Percentiles rank a stretch among this genome's conserved stretches.
Conservation (phyloP, 1,140 invertebrate species). For the Aphelinus atriplicis region DNA sequence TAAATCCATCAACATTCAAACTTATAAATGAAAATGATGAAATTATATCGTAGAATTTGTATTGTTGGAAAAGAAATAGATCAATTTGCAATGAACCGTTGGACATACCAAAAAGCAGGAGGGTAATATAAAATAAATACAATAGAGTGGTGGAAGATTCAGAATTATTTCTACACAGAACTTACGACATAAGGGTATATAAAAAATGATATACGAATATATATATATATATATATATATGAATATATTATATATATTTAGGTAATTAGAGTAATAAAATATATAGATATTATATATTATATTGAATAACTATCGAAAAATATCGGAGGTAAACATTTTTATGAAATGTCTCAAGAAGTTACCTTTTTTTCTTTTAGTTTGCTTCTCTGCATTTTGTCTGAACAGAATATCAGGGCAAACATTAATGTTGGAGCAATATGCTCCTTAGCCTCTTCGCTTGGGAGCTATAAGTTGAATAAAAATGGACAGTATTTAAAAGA, state of each 20-base stretch:
- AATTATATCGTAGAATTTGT: slow-evolving; percentile 15
- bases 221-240: slow-evolving; percentile 56
- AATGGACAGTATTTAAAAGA: slow-evolving; percentile 49
- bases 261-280: slow-evolving; percentile 57
- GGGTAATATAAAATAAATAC: slow-evolving; percentile 47
- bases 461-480: slow-evolving; percentile 28
- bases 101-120: slow-evolving; percentile 41
- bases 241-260: slow-evolving; percentile 60
- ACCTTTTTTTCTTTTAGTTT: background rate
- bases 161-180: slow-evolving; percentile 64
- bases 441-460: slow-evolving; percentile 42
- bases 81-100: slow-evolving; percentile 19
- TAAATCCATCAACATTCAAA: slow-evolving; percentile 21
- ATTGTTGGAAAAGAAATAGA: slow-evolving; percentile 21
- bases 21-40: slow-evolving; percentile 5
- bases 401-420: slow-evolving; percentile 44
- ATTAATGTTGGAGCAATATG: slow-evolving; percentile 20
- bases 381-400: slow-evolving; percentile 11
- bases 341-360: slow-evolving; percentile 6
- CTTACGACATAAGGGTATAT: slow-evolving; percentile 55
- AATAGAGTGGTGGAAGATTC: slow-evolving; percentile 47
- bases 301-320: slow-evolving; percentile 33
- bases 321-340: slow-evolving; percentile 15
- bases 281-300: slow-evolving; percentile 47
- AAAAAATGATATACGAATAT: slow-evolving; percentile 45